phyloP scores from a whole-genome alignment of 1,140 invertebrate species.

The Papilio aristodemus region DNA sequence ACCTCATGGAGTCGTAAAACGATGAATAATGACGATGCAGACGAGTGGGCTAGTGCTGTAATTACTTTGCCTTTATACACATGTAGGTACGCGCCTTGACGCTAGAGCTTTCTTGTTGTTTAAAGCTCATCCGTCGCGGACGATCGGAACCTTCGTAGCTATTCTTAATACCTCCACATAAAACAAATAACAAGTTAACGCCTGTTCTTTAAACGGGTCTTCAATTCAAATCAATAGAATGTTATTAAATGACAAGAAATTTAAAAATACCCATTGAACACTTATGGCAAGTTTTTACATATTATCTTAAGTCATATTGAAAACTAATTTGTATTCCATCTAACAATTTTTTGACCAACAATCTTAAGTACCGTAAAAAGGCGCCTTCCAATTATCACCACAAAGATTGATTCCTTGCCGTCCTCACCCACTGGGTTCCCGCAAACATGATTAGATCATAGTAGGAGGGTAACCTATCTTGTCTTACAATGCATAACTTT shows the following conservation, averaged over 20 bases:
- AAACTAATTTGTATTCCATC: background rate
- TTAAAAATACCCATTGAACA: background rate
- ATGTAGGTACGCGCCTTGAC: conserved; percentile 43
- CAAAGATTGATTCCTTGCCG: no score
- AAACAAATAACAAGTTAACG: conserved; percentile 51
- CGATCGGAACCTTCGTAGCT: conserved; percentile 53
- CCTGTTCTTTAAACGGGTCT: background rate
- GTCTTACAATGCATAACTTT: no score
- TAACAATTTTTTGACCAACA: no score
- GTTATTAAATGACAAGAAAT: background rate
- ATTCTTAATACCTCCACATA: conserved; percentile 50
- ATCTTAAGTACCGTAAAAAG: no score
- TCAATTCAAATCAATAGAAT: background rate
- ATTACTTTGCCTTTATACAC: conserved; percentile 75
- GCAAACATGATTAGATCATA: no score
- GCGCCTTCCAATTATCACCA: no score
- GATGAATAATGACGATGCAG: conserved; percentile 78
- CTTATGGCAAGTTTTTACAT: background rate
- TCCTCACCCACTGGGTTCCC: no score
- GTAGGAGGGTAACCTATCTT: no score
- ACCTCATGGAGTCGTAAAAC: conserved; percentile 78
- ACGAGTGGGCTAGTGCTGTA: conserved; percentile 76
- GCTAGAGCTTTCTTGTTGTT: conserved; percentile 70
- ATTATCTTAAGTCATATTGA: background rate
- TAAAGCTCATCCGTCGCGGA: conserved; percentile 64